phyloP scores from a whole-genome alignment of 1,140 invertebrate genomes.

The Delia radicum region DNA sequence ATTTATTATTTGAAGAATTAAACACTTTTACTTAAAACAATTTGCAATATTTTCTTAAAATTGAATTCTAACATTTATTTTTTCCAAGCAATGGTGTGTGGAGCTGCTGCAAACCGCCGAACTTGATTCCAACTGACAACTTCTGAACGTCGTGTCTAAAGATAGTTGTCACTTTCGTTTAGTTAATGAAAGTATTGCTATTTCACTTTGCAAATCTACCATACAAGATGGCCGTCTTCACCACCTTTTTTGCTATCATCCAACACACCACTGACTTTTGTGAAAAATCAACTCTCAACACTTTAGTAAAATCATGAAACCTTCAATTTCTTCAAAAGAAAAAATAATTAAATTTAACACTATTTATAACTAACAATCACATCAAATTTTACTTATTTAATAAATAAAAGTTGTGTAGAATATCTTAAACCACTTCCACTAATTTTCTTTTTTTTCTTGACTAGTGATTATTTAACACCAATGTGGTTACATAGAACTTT shows the following conservation, averaged over 20 bases:
- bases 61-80: slow-evolving; percentile 13
- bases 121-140: slow-evolving; percentile 24
- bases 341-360: background rate
- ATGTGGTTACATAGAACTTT: slow-evolving; percentile 9
- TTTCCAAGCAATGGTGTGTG: background rate
- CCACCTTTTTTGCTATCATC: background rate
- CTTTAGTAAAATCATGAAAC: background rate
- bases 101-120: slow-evolving; percentile 11
- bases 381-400: background rate
- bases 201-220: background rate
- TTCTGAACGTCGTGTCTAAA: background rate
- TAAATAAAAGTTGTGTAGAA: background rate
- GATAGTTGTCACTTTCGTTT: background rate
- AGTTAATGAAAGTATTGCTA: background rate
- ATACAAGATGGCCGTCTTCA: slow-evolving; percentile 9
- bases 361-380: background rate
- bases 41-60: background rate
- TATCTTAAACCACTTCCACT: background rate
- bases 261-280: background rate
- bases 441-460: background rate
- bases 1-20: background rate
- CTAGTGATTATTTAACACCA: slow-evolving; percentile 25
- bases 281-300: background rate
- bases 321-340: background rate
- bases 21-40: background rate